Evolutionary conservation across 2,113 vertebrate genomes (phyloP).

Genomic region (Caloenas nicobarica): DNA sequence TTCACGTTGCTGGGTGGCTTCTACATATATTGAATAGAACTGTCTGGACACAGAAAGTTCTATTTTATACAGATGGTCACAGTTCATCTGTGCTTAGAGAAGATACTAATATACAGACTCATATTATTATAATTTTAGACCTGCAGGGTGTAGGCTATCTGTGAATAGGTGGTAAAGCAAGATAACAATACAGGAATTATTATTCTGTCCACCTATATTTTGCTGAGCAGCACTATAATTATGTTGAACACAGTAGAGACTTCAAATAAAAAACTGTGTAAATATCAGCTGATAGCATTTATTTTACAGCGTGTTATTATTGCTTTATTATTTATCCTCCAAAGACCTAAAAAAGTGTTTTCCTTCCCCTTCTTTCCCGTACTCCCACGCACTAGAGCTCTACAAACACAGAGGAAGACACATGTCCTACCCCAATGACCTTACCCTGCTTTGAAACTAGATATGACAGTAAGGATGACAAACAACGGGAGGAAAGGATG

Average conservation of each 20-base stretch:
- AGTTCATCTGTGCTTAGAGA: background rate
- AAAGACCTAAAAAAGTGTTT: background rate
- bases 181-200: background rate
- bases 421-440: background rate
- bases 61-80: background rate
- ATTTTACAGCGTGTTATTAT: constrained; percentile 19
- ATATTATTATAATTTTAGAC: background rate
- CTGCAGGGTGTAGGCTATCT: background rate
- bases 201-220: background rate
- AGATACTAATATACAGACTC: background rate
- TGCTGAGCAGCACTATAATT: background rate
- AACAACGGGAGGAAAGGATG: constrained; percentile 31
- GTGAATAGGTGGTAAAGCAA: background rate
- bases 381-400: background rate
- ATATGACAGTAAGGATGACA: constrained; percentile 48
- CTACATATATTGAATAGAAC: background rate
- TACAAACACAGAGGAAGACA: constrained; percentile 1
- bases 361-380: background rate
- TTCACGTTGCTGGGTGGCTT: background rate
- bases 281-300: constrained; percentile 23
- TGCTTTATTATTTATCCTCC: constrained; percentile 25
- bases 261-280: background rate
- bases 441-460: constrained; percentile 47
- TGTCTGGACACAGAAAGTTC: background rate
- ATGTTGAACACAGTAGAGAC: background rate